phyloP scores from a whole-genome alignment of 2,888 invertebrate species.

The Ormyrus rosae region DNA sequence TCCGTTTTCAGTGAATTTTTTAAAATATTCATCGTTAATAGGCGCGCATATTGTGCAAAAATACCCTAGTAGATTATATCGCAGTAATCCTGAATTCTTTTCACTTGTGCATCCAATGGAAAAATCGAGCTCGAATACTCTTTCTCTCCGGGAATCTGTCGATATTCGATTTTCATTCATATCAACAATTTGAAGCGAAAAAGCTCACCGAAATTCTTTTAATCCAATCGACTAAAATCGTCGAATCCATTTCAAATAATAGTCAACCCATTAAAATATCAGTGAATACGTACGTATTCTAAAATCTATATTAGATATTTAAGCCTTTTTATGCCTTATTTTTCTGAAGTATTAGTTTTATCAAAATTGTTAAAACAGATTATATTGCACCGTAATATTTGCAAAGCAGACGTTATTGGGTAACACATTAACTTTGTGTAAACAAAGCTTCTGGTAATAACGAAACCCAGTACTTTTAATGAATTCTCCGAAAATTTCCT shows the following conservation, averaged over 20 bases:
- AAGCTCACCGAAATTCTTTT: slow-evolving; percentile 27
- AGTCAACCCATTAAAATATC: neutral
- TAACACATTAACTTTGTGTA: neutral
- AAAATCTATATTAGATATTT: slow-evolving; percentile 1
- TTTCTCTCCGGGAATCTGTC: slow-evolving; percentile 13
- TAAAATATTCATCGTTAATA: slow-evolving; percentile 11
- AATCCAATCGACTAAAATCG: slow-evolving; percentile 25
- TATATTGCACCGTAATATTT: neutral
- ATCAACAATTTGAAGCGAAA: slow-evolving; percentile 34
- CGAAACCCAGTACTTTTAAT: neutral
- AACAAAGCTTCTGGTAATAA: slow-evolving; percentile 22
- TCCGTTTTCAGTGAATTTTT: neutral
- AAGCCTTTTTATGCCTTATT: neutral
- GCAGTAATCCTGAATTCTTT: slow-evolving; percentile 26
- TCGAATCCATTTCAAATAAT: slow-evolving; percentile 19
- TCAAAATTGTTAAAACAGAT: neutral
- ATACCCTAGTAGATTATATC: slow-evolving; percentile 13
- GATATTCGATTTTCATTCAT: slow-evolving; percentile 37
- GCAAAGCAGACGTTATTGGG: neutral
- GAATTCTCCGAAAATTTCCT: slow-evolving; percentile 19
- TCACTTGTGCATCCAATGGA: neutral
- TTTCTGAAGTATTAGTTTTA: neutral
- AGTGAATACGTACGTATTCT: neutral
- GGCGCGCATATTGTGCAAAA: neutral
- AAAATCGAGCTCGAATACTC: slow-evolving; percentile 24